phyloP scores from a whole-genome alignment of 2,888 invertebrate genomes.

The Drosophila mulleri region DNA sequence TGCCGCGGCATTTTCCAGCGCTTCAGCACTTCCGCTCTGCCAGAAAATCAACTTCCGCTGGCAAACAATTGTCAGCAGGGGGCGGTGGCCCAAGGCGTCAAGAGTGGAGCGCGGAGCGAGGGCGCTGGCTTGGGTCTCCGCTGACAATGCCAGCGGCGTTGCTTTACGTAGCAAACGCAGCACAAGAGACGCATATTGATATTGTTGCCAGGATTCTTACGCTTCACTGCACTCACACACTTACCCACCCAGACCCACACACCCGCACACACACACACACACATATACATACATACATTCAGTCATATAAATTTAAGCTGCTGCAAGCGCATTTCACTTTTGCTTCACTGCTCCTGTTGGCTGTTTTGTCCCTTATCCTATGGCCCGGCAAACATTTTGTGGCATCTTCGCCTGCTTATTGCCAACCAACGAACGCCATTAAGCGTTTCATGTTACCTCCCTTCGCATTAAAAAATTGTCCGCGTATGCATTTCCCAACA shows the following conservation, averaged over 20 bases:
- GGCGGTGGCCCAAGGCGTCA: conserved; percentile 3
- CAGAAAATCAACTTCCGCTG: conserved; percentile 75
- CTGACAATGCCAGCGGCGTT: conserved; percentile 18
- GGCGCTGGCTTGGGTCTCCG: not conserved
- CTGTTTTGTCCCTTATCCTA: conserved; percentile 46
- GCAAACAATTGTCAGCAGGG: conserved; percentile 70
- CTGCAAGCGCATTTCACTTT: conserved; percentile 75
- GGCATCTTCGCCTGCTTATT: conserved; percentile 71
- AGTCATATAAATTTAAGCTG: conserved; percentile 45
- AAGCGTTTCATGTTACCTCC: conserved; percentile 63
- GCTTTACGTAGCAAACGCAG: conserved; percentile 46
- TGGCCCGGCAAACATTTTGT: conserved; percentile 64
- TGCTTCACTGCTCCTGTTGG: conserved; percentile 58
- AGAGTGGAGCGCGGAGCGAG: not conserved
- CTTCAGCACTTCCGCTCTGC: conserved; percentile 72
- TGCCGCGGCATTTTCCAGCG: conserved; percentile 31
- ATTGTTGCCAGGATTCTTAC: conserved; percentile 71
- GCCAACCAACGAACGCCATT: conserved; percentile 63
- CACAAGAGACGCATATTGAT: conserved; percentile 72
- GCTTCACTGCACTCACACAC: conserved; percentile 58
- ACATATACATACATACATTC: conserved; percentile 11
- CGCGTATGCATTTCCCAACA: conserved; percentile 77
- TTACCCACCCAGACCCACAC: conserved; percentile 3
- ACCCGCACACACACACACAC: not conserved
- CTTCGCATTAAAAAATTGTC: conserved; percentile 57